These are phyloP conservation scores for Elephantulus edwardii DNA, from an alignment of 2,113 vertebrate genomes.

Conservation along the genomic window DNA sequence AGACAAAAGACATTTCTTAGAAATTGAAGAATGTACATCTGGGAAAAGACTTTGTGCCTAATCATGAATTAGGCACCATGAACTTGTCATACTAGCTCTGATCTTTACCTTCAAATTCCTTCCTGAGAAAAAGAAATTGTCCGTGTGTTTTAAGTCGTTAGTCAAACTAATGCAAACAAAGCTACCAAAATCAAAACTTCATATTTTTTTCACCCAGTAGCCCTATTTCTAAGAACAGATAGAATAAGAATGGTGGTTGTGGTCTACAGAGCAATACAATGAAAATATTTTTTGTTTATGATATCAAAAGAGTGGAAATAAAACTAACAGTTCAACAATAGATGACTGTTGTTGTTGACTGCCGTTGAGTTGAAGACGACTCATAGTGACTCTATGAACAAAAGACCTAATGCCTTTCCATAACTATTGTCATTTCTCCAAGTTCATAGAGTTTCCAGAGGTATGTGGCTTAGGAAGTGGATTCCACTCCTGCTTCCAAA, in stretches of 20 bases:
- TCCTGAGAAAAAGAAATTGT: not conserved
- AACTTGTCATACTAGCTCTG: not conserved
- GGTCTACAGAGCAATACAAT: not conserved
- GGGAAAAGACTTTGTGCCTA: not conserved
- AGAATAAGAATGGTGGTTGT: not conserved
- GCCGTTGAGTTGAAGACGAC: too few species aligned
- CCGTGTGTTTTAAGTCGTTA: not conserved
- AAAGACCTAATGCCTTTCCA: too few species aligned
- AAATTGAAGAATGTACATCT: not conserved
- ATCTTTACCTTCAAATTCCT: not conserved
- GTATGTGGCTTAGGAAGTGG: too few species aligned
- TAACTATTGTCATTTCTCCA: too few species aligned
- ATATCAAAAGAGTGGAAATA: not conserved
- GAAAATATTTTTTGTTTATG: not conserved
- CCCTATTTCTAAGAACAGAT: not conserved
- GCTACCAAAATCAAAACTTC: not conserved
- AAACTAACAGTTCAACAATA: not conserved
- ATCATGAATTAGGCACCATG: not conserved
- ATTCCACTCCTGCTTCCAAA: too few species aligned
- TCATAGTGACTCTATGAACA: too few species aligned
- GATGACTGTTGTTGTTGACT: too few species aligned
- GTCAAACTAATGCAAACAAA: conserved; percentile 5
- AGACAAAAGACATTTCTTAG: not conserved
- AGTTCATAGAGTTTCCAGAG: too few species aligned
- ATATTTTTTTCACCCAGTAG: not conserved